Evolutionary conservation across 1,140 invertebrate species (phyloP).

Genomic region (Euwallacea fornicatus): DNA sequence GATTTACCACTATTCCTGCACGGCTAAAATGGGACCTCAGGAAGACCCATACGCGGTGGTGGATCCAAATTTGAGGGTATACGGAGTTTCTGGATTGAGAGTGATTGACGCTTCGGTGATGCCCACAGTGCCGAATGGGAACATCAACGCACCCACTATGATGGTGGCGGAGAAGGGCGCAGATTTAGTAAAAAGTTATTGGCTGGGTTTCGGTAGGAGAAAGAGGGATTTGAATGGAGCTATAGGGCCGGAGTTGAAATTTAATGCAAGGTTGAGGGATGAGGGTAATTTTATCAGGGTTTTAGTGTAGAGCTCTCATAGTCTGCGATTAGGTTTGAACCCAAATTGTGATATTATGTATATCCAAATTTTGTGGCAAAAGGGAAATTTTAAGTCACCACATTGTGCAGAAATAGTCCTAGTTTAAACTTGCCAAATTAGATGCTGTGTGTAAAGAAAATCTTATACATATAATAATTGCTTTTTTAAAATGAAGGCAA

Average conservation of each 20-base stretch:
- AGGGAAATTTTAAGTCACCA: too few relatives aligned
- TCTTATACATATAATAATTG: too few relatives aligned
- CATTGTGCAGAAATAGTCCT: too few relatives aligned
- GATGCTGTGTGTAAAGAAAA: too few relatives aligned
- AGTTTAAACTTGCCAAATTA: too few relatives aligned
- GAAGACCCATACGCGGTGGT: slow-evolving; percentile 79
- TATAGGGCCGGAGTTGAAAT: slow-evolving; percentile 22
- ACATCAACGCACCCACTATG: slow-evolving; percentile 83
- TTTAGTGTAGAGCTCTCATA: neutral
- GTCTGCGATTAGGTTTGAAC: too few relatives aligned
- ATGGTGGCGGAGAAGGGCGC: slow-evolving; percentile 94
- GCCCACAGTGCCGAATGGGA: slow-evolving; percentile 79
- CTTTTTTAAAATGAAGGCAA: too few relatives aligned
- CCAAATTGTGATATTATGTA: too few relatives aligned
- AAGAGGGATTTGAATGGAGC: slow-evolving; percentile 39
- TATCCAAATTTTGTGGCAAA: too few relatives aligned
- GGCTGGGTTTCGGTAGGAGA: slow-evolving; percentile 58
- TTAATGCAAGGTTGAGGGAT: slow-evolving; percentile 39
- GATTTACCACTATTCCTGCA: slow-evolving; percentile 83
- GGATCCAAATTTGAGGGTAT: slow-evolving; percentile 71
- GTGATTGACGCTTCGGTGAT: slow-evolving; percentile 82
- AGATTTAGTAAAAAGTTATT: slow-evolving; percentile 79
- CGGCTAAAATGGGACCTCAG: slow-evolving; percentile 81
- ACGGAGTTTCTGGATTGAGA: slow-evolving; percentile 72
- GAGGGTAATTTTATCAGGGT: slow-evolving; percentile 26